Evolutionary conservation across 2,113 vertebrate species (phyloP), one percentile per base, ranked within the genome.

Genomic region (Cottus gobio): DNA sequence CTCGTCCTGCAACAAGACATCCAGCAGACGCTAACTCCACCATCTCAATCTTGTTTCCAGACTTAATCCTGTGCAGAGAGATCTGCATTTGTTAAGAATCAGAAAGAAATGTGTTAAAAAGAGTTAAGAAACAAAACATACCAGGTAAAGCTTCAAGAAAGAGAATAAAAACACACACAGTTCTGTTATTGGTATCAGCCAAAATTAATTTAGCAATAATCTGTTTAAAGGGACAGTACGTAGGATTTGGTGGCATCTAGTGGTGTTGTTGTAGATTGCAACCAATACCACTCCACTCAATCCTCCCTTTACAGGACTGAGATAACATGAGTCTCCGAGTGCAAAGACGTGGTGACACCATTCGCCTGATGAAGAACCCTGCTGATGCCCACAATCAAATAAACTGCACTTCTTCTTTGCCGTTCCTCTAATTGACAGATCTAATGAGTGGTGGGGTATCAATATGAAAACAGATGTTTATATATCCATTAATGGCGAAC

Each of bases 11-110:
- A 68, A 42, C 15, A 30, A 44, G 42, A 48, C 58, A 26, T 31
- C 64, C 39, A 63, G 54, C 16, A 92, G 65, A 64, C 16, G 22
- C 66, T 52, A 12, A 50, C 28, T 36, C 8, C 56, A 12, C 28
- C 56, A 18, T 37, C 64, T 67, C 44, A 24, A 8, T 22, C 56
- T 20, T 11, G 26, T 36, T 56, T 69, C 42, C 64, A 74, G 54
- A 62, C 15, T 26, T 22, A 50, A 20, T 52, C 52, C 71, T 68
- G 24, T 31, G 36, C 46, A 64, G 46, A 46, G 26, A 48, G n/a
- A 66, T 50, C 61, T 15, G 8, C 18, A 15, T 70, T 15, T 39
- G 60, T 52, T 68, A 64, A n/a, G 58, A 81, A 39, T 31, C 34
- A 65, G 64, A 66, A 24, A 30, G 9, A 72, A 69, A 78, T 13